Conservation (phyloP, 2,113 vertebrate species). For the Puntigrus tetrazona region DNA sequence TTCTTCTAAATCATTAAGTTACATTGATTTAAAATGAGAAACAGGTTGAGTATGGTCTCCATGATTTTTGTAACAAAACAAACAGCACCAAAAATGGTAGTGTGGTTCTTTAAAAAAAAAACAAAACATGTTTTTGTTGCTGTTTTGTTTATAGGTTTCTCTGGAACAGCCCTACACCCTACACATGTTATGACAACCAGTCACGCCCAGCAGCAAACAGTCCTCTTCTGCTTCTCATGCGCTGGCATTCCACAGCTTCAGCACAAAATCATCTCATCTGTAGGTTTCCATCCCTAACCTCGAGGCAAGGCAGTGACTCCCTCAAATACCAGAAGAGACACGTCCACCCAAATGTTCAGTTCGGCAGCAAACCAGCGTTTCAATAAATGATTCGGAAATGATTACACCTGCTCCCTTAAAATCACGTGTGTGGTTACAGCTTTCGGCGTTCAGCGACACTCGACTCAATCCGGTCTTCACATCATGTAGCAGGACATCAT, state of each 20-base stretch:
- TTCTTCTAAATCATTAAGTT: neutral
- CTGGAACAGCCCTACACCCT: neutral
- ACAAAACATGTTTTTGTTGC: neutral
- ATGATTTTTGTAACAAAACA: neutral
- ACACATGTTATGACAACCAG: neutral
- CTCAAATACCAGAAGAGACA: neutral
- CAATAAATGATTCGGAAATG: neutral
- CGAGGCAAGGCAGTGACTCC: neutral
- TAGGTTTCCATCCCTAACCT: neutral
- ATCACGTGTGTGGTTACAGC: neutral
- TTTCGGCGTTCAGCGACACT: neutral
- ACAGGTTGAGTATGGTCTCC: neutral
- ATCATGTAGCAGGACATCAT: constrained; percentile 73
- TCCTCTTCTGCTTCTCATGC: neutral
- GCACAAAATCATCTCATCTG: too few relatives aligned
- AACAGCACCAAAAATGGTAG: neutral
- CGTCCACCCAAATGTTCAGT: neutral
- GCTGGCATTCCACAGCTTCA: neutral
- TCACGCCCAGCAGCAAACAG: neutral
- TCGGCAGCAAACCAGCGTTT: neutral
- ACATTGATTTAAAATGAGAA: neutral
- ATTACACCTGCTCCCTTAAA: neutral
- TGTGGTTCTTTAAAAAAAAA: neutral
- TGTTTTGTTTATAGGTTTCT: constrained; percentile 6
- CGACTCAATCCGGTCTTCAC: neutral